phyloP scores from a whole-genome alignment of 2,888 invertebrate genomes.

The Yponomeuta cagnagella region DNA sequence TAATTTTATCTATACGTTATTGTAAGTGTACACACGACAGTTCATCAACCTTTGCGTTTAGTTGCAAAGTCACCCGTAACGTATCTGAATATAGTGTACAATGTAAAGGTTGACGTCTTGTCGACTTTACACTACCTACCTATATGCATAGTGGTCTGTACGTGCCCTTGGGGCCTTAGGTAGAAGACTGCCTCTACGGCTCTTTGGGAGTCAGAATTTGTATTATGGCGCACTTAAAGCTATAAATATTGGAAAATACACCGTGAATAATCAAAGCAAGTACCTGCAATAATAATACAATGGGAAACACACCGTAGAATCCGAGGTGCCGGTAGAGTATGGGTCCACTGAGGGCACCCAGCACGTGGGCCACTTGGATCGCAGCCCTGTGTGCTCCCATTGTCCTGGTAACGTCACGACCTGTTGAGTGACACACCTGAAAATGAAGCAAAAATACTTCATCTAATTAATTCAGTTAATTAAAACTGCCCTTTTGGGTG shows the following conservation, averaged over 20 bases:
- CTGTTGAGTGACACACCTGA: slow-evolving; percentile 65
- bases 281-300: slow-evolving; percentile 72
- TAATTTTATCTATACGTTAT: too few relatives aligned
- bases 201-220: too few relatives aligned
- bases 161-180: too few relatives aligned
- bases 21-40: too few relatives aligned
- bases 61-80: too few relatives aligned
- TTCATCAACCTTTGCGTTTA: too few relatives aligned
- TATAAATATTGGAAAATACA: slow-evolving; percentile 2
- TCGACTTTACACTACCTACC: too few relatives aligned
- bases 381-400: slow-evolving; percentile 77
- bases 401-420: slow-evolving; percentile 69
- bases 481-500: not conserved
- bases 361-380: slow-evolving; percentile 62
- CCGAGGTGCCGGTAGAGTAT: slow-evolving; percentile 81
- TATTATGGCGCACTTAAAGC: too few relatives aligned
- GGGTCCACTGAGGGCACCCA: slow-evolving; percentile 85
- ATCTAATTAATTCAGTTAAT: not conserved
- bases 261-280: slow-evolving; percentile 33
- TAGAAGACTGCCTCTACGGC: too few relatives aligned
- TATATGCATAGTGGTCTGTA: too few relatives aligned
- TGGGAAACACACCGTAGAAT: slow-evolving; percentile 83
- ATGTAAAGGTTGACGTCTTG: too few relatives aligned
- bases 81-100: too few relatives aligned
- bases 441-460: slow-evolving; percentile 19